phyloP scores from a whole-genome alignment of 2,888 invertebrate genomes.

The Punctoribates punctum region DNA sequence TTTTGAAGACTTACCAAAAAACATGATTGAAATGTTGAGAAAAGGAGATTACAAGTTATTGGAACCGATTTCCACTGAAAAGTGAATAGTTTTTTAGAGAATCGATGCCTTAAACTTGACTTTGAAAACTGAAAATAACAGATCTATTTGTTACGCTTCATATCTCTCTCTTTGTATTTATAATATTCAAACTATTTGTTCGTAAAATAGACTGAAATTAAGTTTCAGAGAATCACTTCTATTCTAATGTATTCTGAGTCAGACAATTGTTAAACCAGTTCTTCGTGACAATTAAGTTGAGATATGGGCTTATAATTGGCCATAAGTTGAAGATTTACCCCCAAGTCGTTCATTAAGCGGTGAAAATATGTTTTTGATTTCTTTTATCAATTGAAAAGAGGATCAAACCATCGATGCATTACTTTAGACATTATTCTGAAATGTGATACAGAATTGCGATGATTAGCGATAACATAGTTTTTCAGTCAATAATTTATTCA shows the following conservation, averaged over 20 bases:
- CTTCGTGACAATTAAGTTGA: neutral
- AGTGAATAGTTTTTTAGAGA: neutral
- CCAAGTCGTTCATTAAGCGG: no score
- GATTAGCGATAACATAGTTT: no score
- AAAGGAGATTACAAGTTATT: neutral
- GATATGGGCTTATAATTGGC: neutral
- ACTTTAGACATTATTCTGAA: no score
- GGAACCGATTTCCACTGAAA: neutral
- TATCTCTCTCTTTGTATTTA: neutral
- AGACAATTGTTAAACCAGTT: neutral
- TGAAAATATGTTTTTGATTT: neutral
- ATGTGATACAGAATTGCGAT: no score
- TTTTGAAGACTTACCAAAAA: neutral
- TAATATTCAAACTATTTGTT: no score
- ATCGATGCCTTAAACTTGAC: constrained; percentile 10
- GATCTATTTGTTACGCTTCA: constrained; percentile 24
- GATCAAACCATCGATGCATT: no score
- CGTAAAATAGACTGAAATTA: no score
- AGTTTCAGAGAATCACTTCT: no score
- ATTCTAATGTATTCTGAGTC: no score
- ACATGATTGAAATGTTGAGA: neutral
- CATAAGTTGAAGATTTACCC: neutral
- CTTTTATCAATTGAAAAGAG: neutral
- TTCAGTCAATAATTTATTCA: no score
- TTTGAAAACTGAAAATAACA: neutral